These are phyloP conservation scores for Leptoteleia sp. DNA, from an alignment of 1,140 invertebrate genomes.

Conservation along the genomic window DNA sequence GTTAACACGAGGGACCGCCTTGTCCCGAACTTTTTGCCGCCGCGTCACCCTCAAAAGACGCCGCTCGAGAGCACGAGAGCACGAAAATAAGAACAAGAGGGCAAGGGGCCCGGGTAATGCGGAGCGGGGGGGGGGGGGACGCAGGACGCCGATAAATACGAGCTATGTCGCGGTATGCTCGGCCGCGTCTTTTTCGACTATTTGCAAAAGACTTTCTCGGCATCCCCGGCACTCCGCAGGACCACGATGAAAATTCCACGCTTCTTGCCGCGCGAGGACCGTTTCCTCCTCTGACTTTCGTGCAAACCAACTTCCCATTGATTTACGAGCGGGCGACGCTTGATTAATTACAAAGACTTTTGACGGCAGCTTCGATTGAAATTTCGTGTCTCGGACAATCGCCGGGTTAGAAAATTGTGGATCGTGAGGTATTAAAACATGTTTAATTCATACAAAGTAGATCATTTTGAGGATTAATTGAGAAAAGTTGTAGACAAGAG, in stretches of 20 bases:
- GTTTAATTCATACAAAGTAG: constrained; percentile 2
- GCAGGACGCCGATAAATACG: constrained; percentile 74
- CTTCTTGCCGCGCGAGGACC: constrained; percentile 62
- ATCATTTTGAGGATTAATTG: too few relatives aligned
- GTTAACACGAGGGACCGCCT: constrained; percentile 77
- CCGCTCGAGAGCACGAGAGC: constrained; percentile 64
- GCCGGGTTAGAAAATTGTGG: background rate
- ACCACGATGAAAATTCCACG: constrained; percentile 65
- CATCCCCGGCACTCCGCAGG: constrained; percentile 55
- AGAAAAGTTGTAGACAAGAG: too few relatives aligned
- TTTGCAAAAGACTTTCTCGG: constrained; percentile 63
- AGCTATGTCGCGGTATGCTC: constrained; percentile 67
- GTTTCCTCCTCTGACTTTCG: constrained; percentile 19
- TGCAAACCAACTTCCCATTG: constrained; percentile 24
- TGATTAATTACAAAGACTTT: constrained; percentile 34
- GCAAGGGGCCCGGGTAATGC: constrained; percentile 10
- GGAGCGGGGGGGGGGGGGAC: constrained; percentile 10
- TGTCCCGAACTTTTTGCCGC: constrained; percentile 70
- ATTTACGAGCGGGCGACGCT: constrained; percentile 26
- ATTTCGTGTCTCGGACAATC: background rate
- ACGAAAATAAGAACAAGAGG: constrained; percentile 49
- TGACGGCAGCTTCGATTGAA: constrained; percentile 2
- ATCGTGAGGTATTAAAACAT: background rate
- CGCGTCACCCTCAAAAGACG: constrained; percentile 73
- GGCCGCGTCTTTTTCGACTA: constrained; percentile 65